phyloP scores from a whole-genome alignment of 92 coral and sea anemone genomes.

The Parazoanthus darwini region DNA sequence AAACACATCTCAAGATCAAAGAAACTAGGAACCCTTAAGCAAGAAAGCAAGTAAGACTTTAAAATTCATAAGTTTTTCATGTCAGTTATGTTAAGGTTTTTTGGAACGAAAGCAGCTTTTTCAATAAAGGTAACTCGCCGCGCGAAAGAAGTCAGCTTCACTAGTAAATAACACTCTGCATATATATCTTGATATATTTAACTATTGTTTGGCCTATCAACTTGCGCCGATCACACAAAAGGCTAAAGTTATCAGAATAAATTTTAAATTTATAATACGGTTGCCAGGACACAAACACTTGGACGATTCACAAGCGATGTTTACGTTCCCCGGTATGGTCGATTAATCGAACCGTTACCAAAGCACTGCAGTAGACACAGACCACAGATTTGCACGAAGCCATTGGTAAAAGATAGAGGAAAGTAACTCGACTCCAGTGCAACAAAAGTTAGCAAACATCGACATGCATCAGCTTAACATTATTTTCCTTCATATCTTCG shows the following conservation, averaged over 20 bases:
- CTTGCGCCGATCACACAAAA: not conserved
- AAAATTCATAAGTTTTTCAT: not conserved
- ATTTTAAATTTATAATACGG: not conserved
- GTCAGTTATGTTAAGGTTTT: no score
- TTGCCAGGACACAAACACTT: conserved; percentile 11
- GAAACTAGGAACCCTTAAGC: not conserved
- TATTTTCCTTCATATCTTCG: not conserved
- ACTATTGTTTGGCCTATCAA: not conserved
- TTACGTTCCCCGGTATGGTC: not conserved
- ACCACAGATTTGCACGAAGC: not conserved
- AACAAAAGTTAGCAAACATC: not conserved
- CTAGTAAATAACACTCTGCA: not conserved
- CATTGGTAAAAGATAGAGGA: not conserved
- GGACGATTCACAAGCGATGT: not conserved
- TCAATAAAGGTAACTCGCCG: not conserved
- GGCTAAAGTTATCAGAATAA: not conserved
- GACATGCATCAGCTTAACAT: not conserved
- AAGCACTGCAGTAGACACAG: not conserved
- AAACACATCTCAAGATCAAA: not conserved
- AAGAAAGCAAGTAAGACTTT: not conserved
- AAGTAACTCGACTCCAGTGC: no score
- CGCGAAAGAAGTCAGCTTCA: not conserved
- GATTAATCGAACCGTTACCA: not conserved
- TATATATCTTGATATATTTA: not conserved
- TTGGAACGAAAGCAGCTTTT: not conserved